Conservation (phyloP, 2,888 invertebrate genomes). For the Willowsia nigromaculata region DNA sequence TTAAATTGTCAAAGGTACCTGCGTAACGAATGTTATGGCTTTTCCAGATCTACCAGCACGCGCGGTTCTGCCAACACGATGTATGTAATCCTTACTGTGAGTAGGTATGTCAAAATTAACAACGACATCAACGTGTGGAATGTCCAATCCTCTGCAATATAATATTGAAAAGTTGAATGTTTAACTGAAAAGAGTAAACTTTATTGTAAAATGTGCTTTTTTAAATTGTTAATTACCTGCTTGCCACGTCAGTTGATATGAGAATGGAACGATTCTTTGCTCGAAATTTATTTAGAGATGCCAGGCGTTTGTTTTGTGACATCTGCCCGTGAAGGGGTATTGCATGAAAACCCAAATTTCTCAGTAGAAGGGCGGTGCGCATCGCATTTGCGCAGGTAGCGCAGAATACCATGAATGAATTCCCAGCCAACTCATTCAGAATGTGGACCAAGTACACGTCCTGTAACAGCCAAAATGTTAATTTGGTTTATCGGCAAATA, state of each 20-base stretch:
- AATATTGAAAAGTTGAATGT: not conserved
- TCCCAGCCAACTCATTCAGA: constrained; percentile 95
- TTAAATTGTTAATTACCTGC: constrained; percentile 85
- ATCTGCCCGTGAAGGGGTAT: constrained; percentile 99
- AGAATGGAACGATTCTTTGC: constrained; percentile 95
- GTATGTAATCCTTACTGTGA: constrained; percentile 99
- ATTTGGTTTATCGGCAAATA: no score
- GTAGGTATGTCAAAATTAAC: constrained; percentile 99
- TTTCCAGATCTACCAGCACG: constrained; percentile 96
- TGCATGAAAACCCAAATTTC: constrained; percentile 94
- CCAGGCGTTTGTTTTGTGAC: constrained; percentile 97
- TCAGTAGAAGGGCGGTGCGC: constrained; percentile 91
- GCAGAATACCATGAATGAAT: constrained; percentile 98
- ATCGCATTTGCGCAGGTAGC: constrained; percentile 96
- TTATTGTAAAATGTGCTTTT: not conserved
- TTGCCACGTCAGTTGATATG: constrained; percentile 99
- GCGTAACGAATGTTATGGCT: constrained; percentile 97
- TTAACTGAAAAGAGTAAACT: no score
- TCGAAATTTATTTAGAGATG: constrained; percentile 97
- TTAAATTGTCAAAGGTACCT: constrained; percentile 83
- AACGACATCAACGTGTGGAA: constrained; percentile 99
- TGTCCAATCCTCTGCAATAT: constrained; percentile 92
- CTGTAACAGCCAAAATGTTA: constrained; percentile 82
- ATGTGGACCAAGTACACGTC: constrained; percentile 98
- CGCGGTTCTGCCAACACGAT: constrained; percentile 97